Conservation (phyloP, 2,113 vertebrate genomes). For the Dicrurus megarhynchus region DNA sequence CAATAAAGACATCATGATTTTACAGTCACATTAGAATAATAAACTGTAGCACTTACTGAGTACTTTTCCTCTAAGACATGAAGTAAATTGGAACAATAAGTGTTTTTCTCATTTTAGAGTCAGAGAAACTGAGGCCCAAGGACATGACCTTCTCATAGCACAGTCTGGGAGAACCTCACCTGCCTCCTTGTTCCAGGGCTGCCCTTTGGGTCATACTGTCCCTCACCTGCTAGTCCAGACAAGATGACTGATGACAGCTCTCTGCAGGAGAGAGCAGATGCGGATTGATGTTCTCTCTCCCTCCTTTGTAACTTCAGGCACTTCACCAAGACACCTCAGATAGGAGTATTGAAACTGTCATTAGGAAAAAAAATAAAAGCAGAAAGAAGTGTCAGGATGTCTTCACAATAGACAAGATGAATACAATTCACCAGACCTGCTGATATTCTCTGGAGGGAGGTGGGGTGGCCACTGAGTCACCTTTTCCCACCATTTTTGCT, state of each 20-base stretch:
- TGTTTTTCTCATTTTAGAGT: not conserved
- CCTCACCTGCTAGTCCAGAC: not conserved
- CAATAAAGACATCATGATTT: conserved; percentile 65
- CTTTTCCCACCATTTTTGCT: not conserved
- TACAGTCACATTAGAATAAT: conserved; percentile 65
- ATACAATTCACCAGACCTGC: not conserved
- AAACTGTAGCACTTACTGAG: not conserved
- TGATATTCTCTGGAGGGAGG: not conserved
- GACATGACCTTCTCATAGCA: not conserved
- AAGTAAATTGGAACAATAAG: conserved; percentile 27
- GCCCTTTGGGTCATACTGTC: not conserved
- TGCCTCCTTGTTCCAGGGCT: not conserved
- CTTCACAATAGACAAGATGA: not conserved
- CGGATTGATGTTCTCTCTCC: not conserved
- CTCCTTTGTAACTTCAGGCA: conserved; percentile 4
- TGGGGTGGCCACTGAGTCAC: not conserved
- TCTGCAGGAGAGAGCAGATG: not conserved
- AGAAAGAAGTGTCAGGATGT: not conserved
- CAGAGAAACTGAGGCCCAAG: conserved; percentile 13
- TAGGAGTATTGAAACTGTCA: not conserved
- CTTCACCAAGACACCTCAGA: not conserved
- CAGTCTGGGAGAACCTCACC: not conserved
- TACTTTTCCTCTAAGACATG: conserved; percentile 7
- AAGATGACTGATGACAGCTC: not conserved
- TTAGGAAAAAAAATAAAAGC: not conserved